A percentile compares a stretch with the other conserved stretches of the same genome.
These are phyloP conservation scores for Ormyrus labotus DNA, from an alignment of 2,888 invertebrate genomes.

Conservation along the genomic window DNA sequence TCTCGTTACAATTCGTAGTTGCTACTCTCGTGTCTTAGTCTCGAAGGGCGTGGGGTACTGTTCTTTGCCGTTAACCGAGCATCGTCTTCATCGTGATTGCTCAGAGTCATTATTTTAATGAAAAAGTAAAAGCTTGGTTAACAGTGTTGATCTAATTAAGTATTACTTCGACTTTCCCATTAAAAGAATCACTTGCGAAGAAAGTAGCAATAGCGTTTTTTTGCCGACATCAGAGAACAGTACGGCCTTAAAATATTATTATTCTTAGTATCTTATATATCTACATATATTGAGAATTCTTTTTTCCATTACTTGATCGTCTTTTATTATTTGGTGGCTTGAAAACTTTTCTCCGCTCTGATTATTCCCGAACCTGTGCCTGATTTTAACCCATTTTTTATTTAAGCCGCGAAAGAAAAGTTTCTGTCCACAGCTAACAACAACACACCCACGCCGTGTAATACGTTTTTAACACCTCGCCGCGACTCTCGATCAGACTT, in stretches of 20 bases:
- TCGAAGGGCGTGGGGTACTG: not conserved
- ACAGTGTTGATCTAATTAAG: too few relatives aligned
- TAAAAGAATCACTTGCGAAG: too few relatives aligned
- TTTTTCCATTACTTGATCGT: constrained; percentile 59
- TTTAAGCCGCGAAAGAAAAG: constrained; percentile 34
- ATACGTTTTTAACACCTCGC: constrained; percentile 51
- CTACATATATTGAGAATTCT: constrained; percentile 66
- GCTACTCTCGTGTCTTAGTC: constrained; percentile 50
- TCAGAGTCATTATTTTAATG: too few relatives aligned
- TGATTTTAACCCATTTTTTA: not conserved
- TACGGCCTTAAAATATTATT: too few relatives aligned
- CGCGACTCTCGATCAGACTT: constrained; percentile 66
- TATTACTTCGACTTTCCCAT: too few relatives aligned
- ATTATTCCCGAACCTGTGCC: constrained; percentile 17
- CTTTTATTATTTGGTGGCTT: constrained; percentile 54
- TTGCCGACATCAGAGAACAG: too few relatives aligned
- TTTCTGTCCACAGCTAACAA: constrained; percentile 46
- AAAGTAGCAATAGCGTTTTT: too few relatives aligned
- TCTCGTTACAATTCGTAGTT: constrained; percentile 35
- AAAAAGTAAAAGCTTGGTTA: too few relatives aligned
- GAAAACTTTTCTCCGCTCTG: constrained; percentile 54
- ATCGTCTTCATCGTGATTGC: too few relatives aligned
- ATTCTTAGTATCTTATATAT: constrained; percentile 60
- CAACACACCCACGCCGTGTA: constrained; percentile 51
- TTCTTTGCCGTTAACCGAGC: too few relatives aligned